Conservation (phyloP, 2,113 vertebrate species). For the Sclerurus mexicanus region DNA sequence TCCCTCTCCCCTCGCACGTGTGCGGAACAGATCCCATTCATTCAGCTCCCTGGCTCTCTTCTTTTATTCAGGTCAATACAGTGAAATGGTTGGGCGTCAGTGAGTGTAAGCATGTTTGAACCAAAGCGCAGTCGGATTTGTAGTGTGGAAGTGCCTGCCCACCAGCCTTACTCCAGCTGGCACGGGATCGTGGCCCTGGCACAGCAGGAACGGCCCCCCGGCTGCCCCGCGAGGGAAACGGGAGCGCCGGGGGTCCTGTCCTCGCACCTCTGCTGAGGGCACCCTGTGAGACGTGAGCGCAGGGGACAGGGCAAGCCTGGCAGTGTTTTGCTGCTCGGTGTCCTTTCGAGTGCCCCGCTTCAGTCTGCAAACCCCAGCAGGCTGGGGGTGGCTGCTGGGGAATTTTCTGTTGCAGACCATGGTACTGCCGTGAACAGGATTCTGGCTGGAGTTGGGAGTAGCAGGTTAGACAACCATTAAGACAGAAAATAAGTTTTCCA, state of each 20-base stretch:
- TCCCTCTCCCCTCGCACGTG: rapidly evolving
- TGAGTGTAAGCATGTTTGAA: background rate
- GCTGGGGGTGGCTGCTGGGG: background rate
- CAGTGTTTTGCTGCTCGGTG: background rate
- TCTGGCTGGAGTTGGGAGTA: background rate
- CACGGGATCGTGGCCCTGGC: background rate
- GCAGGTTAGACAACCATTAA: background rate
- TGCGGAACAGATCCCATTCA: background rate
- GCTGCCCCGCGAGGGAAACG: background rate
- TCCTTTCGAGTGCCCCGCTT: background rate
- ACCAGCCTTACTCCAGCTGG: rapidly evolving
- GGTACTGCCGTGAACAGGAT: background rate
- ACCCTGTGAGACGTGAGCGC: background rate
- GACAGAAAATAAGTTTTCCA: background rate
- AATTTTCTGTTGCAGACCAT: background rate
- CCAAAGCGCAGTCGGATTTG: background rate
- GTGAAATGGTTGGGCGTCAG: background rate
- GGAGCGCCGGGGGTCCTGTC: background rate
- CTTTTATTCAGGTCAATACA: background rate
- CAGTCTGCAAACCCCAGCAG: background rate
- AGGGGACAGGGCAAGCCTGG: background rate
- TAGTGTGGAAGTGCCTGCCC: background rate
- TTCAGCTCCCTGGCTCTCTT: background rate
- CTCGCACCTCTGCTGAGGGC: background rate
- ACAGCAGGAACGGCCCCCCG: background rate